These are phyloP conservation scores for Drosophila yakuba DNA, from an alignment of 1,140 invertebrate genomes.

Conservation along the genomic window DNA sequence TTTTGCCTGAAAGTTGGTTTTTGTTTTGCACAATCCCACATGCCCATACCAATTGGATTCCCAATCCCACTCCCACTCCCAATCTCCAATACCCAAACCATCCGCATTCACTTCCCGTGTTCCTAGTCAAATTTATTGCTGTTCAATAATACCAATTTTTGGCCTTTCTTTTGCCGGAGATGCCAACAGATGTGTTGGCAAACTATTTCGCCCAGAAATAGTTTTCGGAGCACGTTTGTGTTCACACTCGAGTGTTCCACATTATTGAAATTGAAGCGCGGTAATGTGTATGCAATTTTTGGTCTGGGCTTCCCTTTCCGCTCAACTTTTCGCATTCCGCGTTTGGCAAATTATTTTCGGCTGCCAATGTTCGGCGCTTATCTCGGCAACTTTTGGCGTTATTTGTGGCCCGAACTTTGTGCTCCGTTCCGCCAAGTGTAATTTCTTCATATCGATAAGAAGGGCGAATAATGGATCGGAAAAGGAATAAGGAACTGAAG, in stretches of 20 bases:
- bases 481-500: not conserved
- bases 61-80: not conserved
- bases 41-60: not conserved
- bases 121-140: slow-evolving; percentile 73
- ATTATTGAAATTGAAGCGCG: slow-evolving; percentile 73
- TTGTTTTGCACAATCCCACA: slow-evolving; percentile 29
- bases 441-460: slow-evolving; percentile 40
- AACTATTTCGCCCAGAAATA: slow-evolving; percentile 66
- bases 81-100: not conserved
- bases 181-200: slow-evolving; percentile 56
- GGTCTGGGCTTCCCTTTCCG: slow-evolving; percentile 31
- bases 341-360: slow-evolving; percentile 70
- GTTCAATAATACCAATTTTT: slow-evolving; percentile 74
- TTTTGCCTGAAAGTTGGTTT: slow-evolving; percentile 73
- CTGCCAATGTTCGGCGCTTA: slow-evolving; percentile 53
- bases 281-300: slow-evolving; percentile 49
- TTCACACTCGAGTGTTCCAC: slow-evolving; percentile 68
- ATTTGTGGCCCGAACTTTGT: slow-evolving; percentile 56
- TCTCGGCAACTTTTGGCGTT: slow-evolving; percentile 59
- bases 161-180: slow-evolving; percentile 48
- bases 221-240: slow-evolving; percentile 64
- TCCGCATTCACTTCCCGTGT: slow-evolving; percentile 31
- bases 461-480: slow-evolving; percentile 28
- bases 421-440: slow-evolving; percentile 20
- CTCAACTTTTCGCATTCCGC: slow-evolving; percentile 59